Conservation (phyloP, 1,140 invertebrate species). For the Drosophila lacertosa region DNA sequence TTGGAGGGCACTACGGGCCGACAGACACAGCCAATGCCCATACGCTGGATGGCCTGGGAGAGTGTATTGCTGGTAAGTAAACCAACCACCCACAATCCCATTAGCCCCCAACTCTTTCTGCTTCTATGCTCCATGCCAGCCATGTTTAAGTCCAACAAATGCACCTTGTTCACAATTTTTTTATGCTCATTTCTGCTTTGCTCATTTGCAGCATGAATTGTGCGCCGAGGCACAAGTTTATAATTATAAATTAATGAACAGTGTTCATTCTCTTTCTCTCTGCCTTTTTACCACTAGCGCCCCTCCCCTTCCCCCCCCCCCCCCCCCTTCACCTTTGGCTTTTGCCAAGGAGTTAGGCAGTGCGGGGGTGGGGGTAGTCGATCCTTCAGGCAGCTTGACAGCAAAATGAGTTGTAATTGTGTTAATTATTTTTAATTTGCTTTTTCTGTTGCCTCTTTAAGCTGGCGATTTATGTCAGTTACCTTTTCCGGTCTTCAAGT, state of each 20-base stretch:
- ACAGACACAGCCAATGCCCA: conserved; percentile 87
- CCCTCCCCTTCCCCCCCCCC: background rate
- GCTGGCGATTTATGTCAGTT: conserved; percentile 59
- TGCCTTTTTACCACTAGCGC: background rate
- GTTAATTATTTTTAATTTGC: conserved; percentile 69
- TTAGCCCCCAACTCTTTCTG: background rate
- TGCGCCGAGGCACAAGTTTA: conserved; percentile 56
- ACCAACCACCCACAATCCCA: too few relatives aligned
- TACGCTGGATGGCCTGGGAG: conserved; percentile 94
- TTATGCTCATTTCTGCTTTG: conserved; percentile 13
- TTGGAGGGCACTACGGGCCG: conserved; percentile 86
- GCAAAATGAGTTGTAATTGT: conserved; percentile 64
- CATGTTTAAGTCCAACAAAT: conserved; percentile 5
- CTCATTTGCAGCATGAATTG: conserved; percentile 41
- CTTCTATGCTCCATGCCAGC: background rate
- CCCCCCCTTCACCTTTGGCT: background rate
- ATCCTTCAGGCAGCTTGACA: conserved; percentile 53
- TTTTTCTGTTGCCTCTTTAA: conserved; percentile 60
- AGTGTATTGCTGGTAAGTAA: conserved; percentile 90
- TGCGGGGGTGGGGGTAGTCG: conserved; percentile 25
- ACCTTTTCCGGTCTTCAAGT: conserved; percentile 46
- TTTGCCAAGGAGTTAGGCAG: conserved; percentile 7
- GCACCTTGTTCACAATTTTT: conserved; percentile 19
- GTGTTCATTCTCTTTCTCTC: conserved; percentile 23
- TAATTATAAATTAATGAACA: conserved; percentile 69